A percentile compares a stretch with the other conserved stretches of the same genome.
Conservation (phyloP, 2,888 invertebrate genomes). For the Acrocera orbiculus region DNA sequence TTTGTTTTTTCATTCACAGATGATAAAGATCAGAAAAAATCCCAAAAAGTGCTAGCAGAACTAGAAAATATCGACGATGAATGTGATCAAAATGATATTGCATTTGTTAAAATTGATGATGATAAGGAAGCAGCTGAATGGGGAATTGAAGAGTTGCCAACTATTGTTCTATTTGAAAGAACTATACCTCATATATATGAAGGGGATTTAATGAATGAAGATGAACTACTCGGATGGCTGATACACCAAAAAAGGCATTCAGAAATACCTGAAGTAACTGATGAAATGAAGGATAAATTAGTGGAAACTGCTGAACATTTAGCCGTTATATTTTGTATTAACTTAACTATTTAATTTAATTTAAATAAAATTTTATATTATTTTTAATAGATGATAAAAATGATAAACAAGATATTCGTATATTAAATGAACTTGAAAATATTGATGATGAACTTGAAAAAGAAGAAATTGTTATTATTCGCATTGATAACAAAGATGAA, state of each 20-base stretch:
- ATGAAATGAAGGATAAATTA: constrained; percentile 84
- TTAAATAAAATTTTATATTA: background rate
- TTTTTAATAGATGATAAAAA: constrained; percentile 59
- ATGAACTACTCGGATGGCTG: constrained; percentile 76
- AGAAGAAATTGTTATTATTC: constrained; percentile 76
- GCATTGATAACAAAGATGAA: constrained; percentile 77
- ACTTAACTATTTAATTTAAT: background rate
- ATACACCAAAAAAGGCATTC: constrained; percentile 78
- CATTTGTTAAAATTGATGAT: constrained; percentile 81
- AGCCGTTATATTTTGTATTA: constrained; percentile 77
- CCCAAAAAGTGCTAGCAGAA: constrained; percentile 65
- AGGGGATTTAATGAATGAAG: constrained; percentile 80
- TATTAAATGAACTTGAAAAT: constrained; percentile 76
- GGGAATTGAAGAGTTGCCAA: constrained; percentile 67
- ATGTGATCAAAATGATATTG: constrained; percentile 79
- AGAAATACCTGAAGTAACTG: constrained; percentile 81
- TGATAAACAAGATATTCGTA: constrained; percentile 73
- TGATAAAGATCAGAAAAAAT: constrained; percentile 80
- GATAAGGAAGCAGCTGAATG: constrained; percentile 77
- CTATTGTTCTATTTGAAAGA: constrained; percentile 59
- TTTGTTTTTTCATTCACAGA: too few species aligned
- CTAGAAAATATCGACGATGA: constrained; percentile 88
- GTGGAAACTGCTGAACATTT: constrained; percentile 63
- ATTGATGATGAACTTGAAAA: constrained; percentile 82
- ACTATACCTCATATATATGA: constrained; percentile 57